Percentiles rank a stretch among this genome's conserved stretches.
These are phyloP conservation scores for Polydrusus cervinus DNA, from an alignment of 2,888 invertebrate species.

Conservation along the genomic window DNA sequence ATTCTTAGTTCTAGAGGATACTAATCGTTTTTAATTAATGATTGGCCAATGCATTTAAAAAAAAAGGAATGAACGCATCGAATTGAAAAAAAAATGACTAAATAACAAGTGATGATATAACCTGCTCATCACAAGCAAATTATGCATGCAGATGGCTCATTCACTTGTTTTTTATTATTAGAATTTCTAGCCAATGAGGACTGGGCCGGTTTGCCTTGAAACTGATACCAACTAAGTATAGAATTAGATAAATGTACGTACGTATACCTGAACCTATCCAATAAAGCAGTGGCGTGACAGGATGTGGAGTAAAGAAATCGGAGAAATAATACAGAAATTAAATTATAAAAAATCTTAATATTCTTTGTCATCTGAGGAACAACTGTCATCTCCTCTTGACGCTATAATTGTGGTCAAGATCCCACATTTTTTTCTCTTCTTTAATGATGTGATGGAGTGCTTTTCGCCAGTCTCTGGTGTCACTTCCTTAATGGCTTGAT, in stretches of 20 bases:
- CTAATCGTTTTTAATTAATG: too few relatives aligned
- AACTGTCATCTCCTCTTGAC: too few relatives aligned
- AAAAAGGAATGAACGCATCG: neutral
- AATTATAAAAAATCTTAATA: too few relatives aligned
- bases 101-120: constrained; percentile 5
- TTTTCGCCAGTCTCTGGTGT: too few relatives aligned
- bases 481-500: too few relatives aligned
- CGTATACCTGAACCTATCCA: constrained; percentile 22
- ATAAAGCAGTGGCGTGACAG: constrained; percentile 3
- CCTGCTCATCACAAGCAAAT: neutral
- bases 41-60: neutral
- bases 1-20: too few relatives aligned
- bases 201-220: constrained; percentile 7
- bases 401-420: too few relatives aligned
- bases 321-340: too few relatives aligned
- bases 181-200: constrained; percentile 16
- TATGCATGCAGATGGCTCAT: constrained; percentile 11
- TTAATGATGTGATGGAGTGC: too few relatives aligned
- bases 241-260: constrained; percentile 10
- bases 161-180: constrained; percentile 16
- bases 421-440: too few relatives aligned
- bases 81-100: constrained; percentile 5
- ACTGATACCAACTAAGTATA: constrained; percentile 12
- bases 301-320: too few relatives aligned
- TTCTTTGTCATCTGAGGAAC: too few relatives aligned